These are phyloP conservation scores for Omphaloscelis lunosa DNA, from an alignment of 2,888 invertebrate species.

Conservation along the genomic window DNA sequence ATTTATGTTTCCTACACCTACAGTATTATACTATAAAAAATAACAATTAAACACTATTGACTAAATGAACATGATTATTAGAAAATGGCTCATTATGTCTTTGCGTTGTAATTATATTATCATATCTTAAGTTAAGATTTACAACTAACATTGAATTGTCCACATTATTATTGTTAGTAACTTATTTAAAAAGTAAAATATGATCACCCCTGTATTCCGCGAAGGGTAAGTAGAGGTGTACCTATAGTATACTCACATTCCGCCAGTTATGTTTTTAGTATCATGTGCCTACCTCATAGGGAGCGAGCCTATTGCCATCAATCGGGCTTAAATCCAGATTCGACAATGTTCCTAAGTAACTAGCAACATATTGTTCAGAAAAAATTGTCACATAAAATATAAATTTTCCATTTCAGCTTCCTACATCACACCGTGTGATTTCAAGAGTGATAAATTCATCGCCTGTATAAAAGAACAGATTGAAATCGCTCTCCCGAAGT, in stretches of 20 bases:
- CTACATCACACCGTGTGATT: slow-evolving; percentile 81
- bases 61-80: not conserved
- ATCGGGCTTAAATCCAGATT: not conserved
- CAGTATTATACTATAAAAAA: not conserved
- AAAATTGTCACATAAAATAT: not conserved
- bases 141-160: slow-evolving; percentile 11
- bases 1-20: not conserved
- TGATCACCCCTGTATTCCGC: not conserved
- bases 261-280: not conserved
- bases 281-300: not conserved
- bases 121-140: slow-evolving; percentile 4
- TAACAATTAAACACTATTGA: not conserved
- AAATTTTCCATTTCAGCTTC: slow-evolving; percentile 78
- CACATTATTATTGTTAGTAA: slow-evolving; percentile 8
- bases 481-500: slow-evolving; percentile 74
- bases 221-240: not conserved
- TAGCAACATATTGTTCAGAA: not conserved
- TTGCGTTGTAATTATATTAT: not conserved
- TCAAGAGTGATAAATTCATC: slow-evolving; percentile 70
- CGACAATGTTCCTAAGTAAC: not conserved
- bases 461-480: slow-evolving; percentile 82
- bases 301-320: not conserved
- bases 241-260: too few relatives aligned
- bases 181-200: not conserved
- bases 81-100: not conserved